Evolutionary conservation across 2,888 invertebrate genomes (phyloP), one percentile per base, ranked within the genome.

Genomic region (Troides oblongomaculatus): DNA sequence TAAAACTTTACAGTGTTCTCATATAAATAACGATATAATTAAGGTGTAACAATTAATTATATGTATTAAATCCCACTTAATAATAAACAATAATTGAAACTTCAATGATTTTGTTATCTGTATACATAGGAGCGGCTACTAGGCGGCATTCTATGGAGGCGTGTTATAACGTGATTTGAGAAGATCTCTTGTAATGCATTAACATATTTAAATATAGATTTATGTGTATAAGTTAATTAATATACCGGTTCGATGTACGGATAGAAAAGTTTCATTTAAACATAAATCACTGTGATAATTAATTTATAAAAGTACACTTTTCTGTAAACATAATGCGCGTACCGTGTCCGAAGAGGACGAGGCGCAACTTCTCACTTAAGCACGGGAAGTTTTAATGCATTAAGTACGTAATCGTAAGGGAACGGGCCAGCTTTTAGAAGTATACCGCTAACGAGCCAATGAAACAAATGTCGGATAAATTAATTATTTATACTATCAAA

Each of bases 331-430:
- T 88, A 87, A 90, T 89, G 89, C 81, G 81, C 81, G 84, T 84
- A 78, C 82, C 86, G 71, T 88, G 87, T 88, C 81, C 79, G 77
- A 72, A 73, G 73, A 78, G 80, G 75, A 74, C 73, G 74, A 74
- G 77, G 79, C 75, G 74, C 72, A 84, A 87, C 85, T 88, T 85
- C 75, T 77, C 78, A 81, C 81, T 84, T 77, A 78, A 74, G 50
- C 69, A 72, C 72, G 73, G 67, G 75, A 84, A 90, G 87, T 90
- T 91, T 90, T 89, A 90, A 91, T 89, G 89, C 81, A 79, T 78
- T 76, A 77, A 79, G 79, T 77, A 77, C 75, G 73, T 74, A 76
- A 73, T 72, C 72, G 70, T 73, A 71, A 71, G 62, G 56, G 67
- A 60, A 64, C 65, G 68, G 74, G 39, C 70, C 71, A 74, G 72